Conservation (phyloP, 2,797 vertebrate species). For the Cossypha polioptera region DNA sequence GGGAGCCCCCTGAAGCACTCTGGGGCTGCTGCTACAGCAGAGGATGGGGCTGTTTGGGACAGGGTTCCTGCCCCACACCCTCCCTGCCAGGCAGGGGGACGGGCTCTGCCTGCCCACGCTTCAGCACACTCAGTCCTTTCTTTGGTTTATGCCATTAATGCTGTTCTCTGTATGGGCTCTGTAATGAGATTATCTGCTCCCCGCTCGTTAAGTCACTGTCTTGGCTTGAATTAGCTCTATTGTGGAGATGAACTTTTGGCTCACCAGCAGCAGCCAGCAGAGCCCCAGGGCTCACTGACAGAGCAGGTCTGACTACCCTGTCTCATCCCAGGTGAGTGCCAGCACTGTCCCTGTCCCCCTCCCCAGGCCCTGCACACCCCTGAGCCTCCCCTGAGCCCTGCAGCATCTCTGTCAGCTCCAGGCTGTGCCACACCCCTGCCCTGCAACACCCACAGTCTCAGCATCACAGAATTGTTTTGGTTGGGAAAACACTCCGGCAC, state of each 20-base stretch:
- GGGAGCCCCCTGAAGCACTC: background rate
- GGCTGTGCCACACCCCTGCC: background rate
- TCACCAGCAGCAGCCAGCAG: background rate
- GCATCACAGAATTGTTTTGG: background rate
- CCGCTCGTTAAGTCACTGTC: slow-evolving; percentile 23
- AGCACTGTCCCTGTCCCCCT: background rate
- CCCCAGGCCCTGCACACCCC: background rate
- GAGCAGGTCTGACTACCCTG: background rate
- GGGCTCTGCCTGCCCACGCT: background rate
- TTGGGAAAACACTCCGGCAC: rapidly evolving
- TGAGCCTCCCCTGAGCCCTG: background rate
- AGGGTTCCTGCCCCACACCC: background rate
- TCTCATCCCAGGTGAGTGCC: background rate
- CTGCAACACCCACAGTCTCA: background rate
- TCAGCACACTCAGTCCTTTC: background rate
- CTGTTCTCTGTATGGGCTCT: slow-evolving; percentile 31
- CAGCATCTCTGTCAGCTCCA: background rate
- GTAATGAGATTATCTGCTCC: slow-evolving; percentile 50
- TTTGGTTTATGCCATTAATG: slow-evolving; percentile 1
- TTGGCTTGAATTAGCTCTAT: slow-evolving; percentile 50
- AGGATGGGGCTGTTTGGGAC: background rate
- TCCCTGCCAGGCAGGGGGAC: background rate
- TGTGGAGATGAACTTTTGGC: slow-evolving; percentile 50
- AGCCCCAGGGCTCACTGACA: background rate
- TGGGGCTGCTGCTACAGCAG: background rate